Percentiles rank a stretch among this genome's conserved stretches.
Conservation (phyloP, 2,888 invertebrate species). For the Poecilobothrus nobilitatus region DNA sequence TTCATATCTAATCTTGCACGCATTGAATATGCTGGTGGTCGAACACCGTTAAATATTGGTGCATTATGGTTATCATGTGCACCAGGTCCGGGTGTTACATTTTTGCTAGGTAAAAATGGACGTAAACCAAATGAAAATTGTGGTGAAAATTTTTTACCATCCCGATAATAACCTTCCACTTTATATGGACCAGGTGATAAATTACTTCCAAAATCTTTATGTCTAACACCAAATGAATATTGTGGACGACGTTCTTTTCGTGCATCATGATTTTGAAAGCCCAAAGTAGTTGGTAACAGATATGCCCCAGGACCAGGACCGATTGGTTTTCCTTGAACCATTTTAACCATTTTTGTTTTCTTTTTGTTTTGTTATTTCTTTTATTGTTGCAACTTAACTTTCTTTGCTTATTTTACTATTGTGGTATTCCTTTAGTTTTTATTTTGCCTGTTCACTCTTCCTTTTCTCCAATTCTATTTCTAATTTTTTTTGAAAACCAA, state of each 20-base stretch:
- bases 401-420: too few species aligned
- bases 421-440: too few species aligned
- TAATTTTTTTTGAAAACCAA: too few species aligned
- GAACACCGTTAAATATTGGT: slow-evolving; percentile 30
- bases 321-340: not conserved
- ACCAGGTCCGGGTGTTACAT: slow-evolving; percentile 37
- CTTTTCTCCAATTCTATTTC: too few species aligned
- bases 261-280: slow-evolving; percentile 51
- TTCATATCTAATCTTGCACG: slow-evolving; percentile 30
- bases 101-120: slow-evolving; percentile 27
- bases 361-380: not conserved
- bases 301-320: slow-evolving; percentile 57
- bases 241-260: slow-evolving; percentile 47
- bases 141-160: slow-evolving; percentile 29
- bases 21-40: slow-evolving; percentile 48
- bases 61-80: slow-evolving; percentile 32
- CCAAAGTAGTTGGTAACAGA: slow-evolving; percentile 49
- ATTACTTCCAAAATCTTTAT: slow-evolving; percentile 19
- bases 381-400: not conserved
- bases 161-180: slow-evolving; percentile 33
- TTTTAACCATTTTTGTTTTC: not conserved
- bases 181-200: slow-evolving; percentile 34
- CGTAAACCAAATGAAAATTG: slow-evolving; percentile 48
- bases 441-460: too few species aligned
- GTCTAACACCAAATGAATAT: slow-evolving; percentile 35